Evolutionary conservation across 2,797 vertebrate genomes (phyloP), one percentile per base, ranked within the genome.

Genomic region (Urocyon cinereoargenteus): DNA sequence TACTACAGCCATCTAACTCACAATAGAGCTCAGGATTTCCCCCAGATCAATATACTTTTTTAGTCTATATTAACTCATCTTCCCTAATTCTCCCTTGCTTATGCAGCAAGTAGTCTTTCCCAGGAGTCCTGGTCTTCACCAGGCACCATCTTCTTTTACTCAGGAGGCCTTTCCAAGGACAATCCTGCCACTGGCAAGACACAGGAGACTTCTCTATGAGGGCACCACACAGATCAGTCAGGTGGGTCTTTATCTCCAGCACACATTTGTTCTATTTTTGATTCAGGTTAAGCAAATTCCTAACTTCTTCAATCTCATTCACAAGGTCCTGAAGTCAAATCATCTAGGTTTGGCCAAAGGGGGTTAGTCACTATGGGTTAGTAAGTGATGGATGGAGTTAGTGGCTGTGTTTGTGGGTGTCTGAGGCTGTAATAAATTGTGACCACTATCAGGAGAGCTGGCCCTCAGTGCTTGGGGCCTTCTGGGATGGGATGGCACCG

Each of bases 1-100:
- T 49, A 91, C 86, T 90, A 83, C 62, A 79, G 53, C 51, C 14
- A 91, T 62, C 90, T 36, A 88, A 24, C 84, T 87, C 86, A 28
- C 51, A 70, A 73, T 49, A 51, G 59, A 49, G 15, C 49, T 70
- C 73, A 97, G 97, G 96, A 94, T 88, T 98, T 98, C 95, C 97
- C 97, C 97, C 93, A 97, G 81, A 96, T 98, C 93, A 62, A 81
- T 96, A 93, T 16, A 24, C 36, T 96, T 90, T 82, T 96, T 90
- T 45, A 57, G 96, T 82, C 55, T 7, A 18, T 3, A 91, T 94
- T 57, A 94, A 86, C 78, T 89, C 94, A 97, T 91, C 72, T 82
- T 94, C 57, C 90, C 84, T 93, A 82, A 96, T 77, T 70, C 86
- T 91, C 85, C 86, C 61, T 62, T 86, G 31, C 31, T 49, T 28